phyloP scores from a whole-genome alignment of 1,140 invertebrate genomes.

The Drosophila lini region DNA sequence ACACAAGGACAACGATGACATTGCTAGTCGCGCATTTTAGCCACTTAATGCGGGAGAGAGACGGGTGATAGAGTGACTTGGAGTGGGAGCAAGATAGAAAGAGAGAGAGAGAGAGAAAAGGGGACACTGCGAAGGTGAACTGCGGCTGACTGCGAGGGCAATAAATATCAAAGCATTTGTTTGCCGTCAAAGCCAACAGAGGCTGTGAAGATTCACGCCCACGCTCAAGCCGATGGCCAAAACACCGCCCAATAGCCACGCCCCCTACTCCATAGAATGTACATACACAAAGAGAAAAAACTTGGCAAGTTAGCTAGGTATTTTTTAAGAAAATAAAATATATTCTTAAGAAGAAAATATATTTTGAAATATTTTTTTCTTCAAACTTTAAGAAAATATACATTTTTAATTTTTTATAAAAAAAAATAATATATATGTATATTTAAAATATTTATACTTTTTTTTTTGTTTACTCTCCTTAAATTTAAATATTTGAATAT shows the following conservation, averaged over 20 bases:
- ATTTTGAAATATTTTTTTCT: too few species aligned
- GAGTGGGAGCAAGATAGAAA: not conserved
- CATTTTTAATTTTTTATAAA: too few species aligned
- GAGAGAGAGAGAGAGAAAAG: not conserved
- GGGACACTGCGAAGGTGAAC: constrained; percentile 25
- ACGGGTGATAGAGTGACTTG: not conserved
- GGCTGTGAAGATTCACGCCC: constrained; percentile 70
- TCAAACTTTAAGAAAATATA: too few species aligned
- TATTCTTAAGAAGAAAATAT: too few species aligned
- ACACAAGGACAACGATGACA: constrained; percentile 47
- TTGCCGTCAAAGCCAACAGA: constrained; percentile 75
- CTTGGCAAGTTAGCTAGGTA: too few species aligned
- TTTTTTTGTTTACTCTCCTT: not conserved
- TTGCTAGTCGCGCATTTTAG: constrained; percentile 48
- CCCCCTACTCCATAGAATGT: constrained; percentile 12
- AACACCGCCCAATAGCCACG: constrained; percentile 27
- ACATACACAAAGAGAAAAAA: not conserved
- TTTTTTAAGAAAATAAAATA: too few species aligned
- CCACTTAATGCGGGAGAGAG: constrained; percentile 24
- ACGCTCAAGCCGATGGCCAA: constrained; percentile 43
- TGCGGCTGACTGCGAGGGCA: constrained; percentile 57
- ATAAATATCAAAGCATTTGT: constrained; percentile 83
- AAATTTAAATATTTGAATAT: constrained; percentile 1
- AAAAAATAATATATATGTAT: too few species aligned
- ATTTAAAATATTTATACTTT: too few species aligned